A percentile compares a stretch with the other conserved stretches of the same genome.
Conservation (phyloP, 2,888 invertebrate genomes). For the Limnephilus lunatus region DNA sequence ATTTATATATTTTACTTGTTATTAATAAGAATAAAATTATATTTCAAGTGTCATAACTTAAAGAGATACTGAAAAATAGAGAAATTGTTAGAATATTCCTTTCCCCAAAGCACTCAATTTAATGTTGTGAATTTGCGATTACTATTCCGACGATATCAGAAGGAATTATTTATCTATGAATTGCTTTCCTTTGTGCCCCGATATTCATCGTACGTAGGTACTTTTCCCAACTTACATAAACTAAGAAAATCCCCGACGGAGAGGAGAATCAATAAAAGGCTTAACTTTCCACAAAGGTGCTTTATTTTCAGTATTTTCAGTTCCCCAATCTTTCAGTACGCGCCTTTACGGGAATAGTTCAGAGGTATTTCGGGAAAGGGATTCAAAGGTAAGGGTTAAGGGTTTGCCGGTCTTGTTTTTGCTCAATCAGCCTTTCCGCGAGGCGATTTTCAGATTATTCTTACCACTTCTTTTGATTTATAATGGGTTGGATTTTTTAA, state of each 20-base stretch:
- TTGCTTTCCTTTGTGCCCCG: conserved; percentile 35
- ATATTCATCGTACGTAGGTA: neutral
- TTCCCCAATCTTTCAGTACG: conserved; percentile 35
- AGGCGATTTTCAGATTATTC: conserved; percentile 37
- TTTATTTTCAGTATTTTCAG: conserved; percentile 29
- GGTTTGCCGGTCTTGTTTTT: conserved; percentile 50
- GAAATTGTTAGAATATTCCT: neutral
- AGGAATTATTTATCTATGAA: conserved; percentile 23
- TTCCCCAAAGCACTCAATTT: neutral
- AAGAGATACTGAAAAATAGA: neutral
- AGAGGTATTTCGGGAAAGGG: conserved; percentile 35
- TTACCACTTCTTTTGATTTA: conserved; percentile 44
- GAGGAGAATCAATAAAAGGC: conserved; percentile 47
- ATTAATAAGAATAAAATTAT: neutral
- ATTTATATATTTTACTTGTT: neutral
- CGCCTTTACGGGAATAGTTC: conserved; percentile 18
- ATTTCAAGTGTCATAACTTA: neutral
- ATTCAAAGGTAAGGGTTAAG: conserved; percentile 47
- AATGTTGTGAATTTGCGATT: neutral
- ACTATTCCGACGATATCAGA: neutral
- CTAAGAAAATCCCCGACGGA: conserved; percentile 40
- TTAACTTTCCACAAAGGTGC: conserved; percentile 51
- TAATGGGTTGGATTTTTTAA: conserved; percentile 32
- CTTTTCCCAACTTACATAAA: conserved; percentile 44
- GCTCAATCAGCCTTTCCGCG: conserved; percentile 40